Base-by-base conservation (phyloP, 2,797 vertebrate genomes). In the Hydrolagus colliei region DNA sequence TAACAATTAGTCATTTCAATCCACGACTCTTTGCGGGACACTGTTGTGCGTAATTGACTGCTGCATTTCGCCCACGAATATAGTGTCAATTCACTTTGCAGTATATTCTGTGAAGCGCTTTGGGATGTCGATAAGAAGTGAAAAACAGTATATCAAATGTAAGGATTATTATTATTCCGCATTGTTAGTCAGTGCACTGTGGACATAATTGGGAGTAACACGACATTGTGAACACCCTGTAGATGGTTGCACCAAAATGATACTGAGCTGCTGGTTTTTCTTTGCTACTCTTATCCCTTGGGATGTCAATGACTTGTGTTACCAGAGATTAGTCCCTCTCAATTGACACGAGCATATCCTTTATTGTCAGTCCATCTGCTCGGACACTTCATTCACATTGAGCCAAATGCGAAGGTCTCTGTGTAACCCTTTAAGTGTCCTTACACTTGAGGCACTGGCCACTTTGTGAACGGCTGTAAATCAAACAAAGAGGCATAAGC, bases 301-400 rank as follows among this genome's bases (percentile, higher is more conserved):
- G 88, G 91, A 92, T 94, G 92, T 92, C 93, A 91, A 93, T 92
- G 92, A 92, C 91, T 93, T 92, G 92, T 93, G 92, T 91, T 90
- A 91, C 90, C 88, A 91, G 88, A 91, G 91, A 93, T 94, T 94
- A 92, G 92, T 92, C 92, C 90, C 90, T 90, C 90, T 91, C 88
- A 88, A 90, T 91, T 90, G 89, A 88, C 88, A 89, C 87, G 85
- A 86, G 89, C 32, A 87, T 93, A 93, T 93, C 93, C 92, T 92
- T 89, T 88, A 90, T 89, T 89, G 9, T 1, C 87, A 90, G 79
- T 89, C 90, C 90, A 87, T 89, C 89, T 91, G 92, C 89, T 89
- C 89, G 90, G 89, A 88, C 88, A 87, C 88, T 90, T 88, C 88
- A 91, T 91, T 91, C 89, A 91, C 88, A 41, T 18, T 0, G 87